A percentile compares a stretch with the other conserved stretches of the same genome.
Evolutionary conservation across 2,113 vertebrate genomes (phyloP).

Genomic region (Gambusia affinis): DNA sequence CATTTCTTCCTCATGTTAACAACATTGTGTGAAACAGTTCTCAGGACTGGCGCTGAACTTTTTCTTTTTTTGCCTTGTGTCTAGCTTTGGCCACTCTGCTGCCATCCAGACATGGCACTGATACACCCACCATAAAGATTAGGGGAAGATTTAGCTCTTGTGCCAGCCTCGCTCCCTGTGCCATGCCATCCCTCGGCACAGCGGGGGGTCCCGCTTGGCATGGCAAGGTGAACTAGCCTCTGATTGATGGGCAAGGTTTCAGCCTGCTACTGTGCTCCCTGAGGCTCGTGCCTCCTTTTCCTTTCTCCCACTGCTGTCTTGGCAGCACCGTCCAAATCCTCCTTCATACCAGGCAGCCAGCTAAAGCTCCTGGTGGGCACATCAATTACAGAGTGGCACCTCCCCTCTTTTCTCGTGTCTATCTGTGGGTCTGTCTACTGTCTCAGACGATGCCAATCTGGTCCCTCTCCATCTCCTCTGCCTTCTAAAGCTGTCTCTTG

Average conservation of each 20-base stretch:
- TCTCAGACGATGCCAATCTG: constrained; percentile 73
- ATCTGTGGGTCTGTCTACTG: constrained; percentile 72
- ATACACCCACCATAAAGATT: constrained; percentile 73
- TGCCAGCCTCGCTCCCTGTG: constrained; percentile 69
- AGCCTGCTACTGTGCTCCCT: constrained; percentile 72
- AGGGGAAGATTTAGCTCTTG: constrained; percentile 66
- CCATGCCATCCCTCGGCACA: constrained; percentile 67
- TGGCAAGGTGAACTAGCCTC: constrained; percentile 81
- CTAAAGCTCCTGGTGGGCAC: constrained; percentile 81
- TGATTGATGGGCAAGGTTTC: constrained; percentile 84
- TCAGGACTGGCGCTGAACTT: constrained; percentile 55
- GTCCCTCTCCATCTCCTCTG: constrained; percentile 66
- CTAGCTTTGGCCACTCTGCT: constrained; percentile 48
- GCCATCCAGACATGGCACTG: constrained; percentile 64
- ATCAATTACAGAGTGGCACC: constrained; percentile 80
- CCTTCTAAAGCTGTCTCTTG: constrained; percentile 57
- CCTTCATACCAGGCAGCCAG: constrained; percentile 73
- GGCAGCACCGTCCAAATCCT: constrained; percentile 73
- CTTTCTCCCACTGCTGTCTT: constrained; percentile 76
- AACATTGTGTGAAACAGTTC: constrained; percentile 39
- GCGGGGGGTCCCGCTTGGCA: constrained; percentile 76
- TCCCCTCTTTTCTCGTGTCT: constrained; percentile 75
- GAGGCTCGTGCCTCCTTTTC: constrained; percentile 69
- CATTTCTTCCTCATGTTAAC: constrained; percentile 41
- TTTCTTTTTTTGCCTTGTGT: constrained; percentile 22